These are phyloP conservation scores for Eriocheir sinensis DNA, from an alignment of 1,140 invertebrate genomes.

Conservation along the genomic window DNA sequence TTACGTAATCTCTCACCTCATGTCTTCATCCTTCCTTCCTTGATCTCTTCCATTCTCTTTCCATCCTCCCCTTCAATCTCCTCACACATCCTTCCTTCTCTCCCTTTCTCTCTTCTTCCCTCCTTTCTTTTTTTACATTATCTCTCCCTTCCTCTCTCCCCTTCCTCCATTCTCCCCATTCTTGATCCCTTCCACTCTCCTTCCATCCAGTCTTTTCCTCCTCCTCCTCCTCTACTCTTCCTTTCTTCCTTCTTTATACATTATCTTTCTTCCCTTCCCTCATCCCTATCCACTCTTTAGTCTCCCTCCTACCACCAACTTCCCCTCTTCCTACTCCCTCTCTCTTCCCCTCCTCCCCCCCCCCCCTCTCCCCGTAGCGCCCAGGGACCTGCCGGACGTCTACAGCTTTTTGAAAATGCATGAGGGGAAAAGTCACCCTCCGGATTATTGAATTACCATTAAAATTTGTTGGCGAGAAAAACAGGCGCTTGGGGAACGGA, in stretches of 20 bases:
- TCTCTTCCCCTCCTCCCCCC: neutral
- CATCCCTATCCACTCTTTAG: neutral
- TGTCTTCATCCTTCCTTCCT: neutral
- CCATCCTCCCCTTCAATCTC: neutral
- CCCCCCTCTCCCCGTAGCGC: neutral
- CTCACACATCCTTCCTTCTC: too few species aligned
- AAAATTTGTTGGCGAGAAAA: conserved; percentile 73
- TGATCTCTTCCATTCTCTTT: neutral
- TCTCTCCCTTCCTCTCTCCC: neutral
- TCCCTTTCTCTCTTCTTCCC: neutral
- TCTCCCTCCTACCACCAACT: neutral
- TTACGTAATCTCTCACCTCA: neutral
- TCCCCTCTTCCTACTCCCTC: neutral
- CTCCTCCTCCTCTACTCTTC: too few species aligned
- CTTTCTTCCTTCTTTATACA: neutral
- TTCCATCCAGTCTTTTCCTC: neutral
- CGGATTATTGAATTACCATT: conserved; percentile 76
- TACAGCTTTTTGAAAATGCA: conserved; percentile 76
- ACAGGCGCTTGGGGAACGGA: conserved; percentile 63
- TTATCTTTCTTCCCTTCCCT: neutral
- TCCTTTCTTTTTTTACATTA: too few species aligned
- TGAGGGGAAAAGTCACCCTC: conserved; percentile 73
- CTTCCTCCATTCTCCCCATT: neutral
- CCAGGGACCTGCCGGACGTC: conserved; percentile 62
- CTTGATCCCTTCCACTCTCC: neutral